A percentile compares a stretch with the other conserved stretches of the same genome.
Conservation (phyloP, 1,140 invertebrate genomes). For the Dryas iulia region DNA sequence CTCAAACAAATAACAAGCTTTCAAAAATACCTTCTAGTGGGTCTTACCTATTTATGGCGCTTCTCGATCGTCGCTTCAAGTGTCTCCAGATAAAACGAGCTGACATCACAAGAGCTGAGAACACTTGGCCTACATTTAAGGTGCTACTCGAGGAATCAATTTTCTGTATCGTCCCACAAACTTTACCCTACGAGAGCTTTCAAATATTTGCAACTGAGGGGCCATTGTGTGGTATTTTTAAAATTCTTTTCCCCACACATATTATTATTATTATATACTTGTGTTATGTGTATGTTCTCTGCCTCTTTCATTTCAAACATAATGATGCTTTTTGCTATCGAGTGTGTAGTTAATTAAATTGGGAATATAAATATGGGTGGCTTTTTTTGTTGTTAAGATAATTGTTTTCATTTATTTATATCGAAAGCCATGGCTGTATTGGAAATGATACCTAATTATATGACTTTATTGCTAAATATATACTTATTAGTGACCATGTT, state of each 20-base stretch:
- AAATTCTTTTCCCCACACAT: too few relatives aligned
- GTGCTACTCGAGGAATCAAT: slow-evolving; percentile 45
- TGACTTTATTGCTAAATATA: too few relatives aligned
- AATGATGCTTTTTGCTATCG: background rate
- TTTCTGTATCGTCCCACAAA: slow-evolving; percentile 51
- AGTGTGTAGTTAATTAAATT: background rate
- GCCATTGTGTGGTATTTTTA: slow-evolving; percentile 18
- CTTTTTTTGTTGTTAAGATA: background rate
- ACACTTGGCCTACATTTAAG: slow-evolving; percentile 50
- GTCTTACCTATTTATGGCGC: slow-evolving; percentile 41
- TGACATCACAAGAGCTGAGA: slow-evolving; percentile 43
- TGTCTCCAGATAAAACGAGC: slow-evolving; percentile 47
- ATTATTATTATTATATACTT: too few relatives aligned
- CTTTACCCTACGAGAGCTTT: slow-evolving; percentile 37
- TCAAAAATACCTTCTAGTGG: slow-evolving; percentile 22
- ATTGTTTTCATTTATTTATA: too few relatives aligned
- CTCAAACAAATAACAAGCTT: slow-evolving; percentile 22
- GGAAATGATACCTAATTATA: too few relatives aligned
- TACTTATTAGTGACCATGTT: too few relatives aligned
- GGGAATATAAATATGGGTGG: background rate
- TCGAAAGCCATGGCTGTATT: too few relatives aligned
- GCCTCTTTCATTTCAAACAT: background rate
- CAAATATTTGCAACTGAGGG: slow-evolving; percentile 37
- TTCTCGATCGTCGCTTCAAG: slow-evolving; percentile 35
- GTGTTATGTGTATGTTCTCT: too few relatives aligned